Evolutionary conservation across 2,888 invertebrate species (phyloP), one percentile per base, ranked within the genome.

Genomic region (Meiosimyza platycephala): DNA sequence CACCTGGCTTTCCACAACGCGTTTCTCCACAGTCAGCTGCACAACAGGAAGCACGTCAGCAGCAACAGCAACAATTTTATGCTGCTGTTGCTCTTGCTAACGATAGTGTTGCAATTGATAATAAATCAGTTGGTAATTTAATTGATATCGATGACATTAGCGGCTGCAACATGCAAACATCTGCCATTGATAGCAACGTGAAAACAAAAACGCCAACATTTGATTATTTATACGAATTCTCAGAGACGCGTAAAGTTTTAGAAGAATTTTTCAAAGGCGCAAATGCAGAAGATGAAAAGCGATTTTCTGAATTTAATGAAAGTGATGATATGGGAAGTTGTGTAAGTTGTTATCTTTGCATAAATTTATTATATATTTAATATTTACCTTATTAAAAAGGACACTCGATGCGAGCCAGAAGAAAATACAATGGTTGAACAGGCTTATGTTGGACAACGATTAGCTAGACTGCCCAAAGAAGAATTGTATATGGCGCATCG

Each of bases 211-310:
- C 89, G 48, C 89, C 93, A 18, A 93, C 95, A 4, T 95, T 95
- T 85, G 95, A 96, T 89, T 95, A 95, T 88, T 87, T 95, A 76
- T 96, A 96, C 86, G 96, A 96, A 88, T 96, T 96, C 88, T 96
- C 96, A 0, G 96, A 96, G 88, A 96, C 96, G 33, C 90, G 95
- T 78, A 96, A 96, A 88, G 96, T 96, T 63, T 89, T 96, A 59
- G 96, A 96, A 84, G 96, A 96, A 88, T 96, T 96, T 88, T 96
- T 96, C 88, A 93, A 94, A 84, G 93, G 93, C 81, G 63, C 63
- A 12, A 91, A 91, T 82, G 90, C 90, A 74, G 91, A 90, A 22
- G 86, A 90, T 40, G 84, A 87, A 69, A 86, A 87, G 75, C 89
- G 89, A 71, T 88, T 84, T 75, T 81, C 82, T 11, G 87, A 87